These are phyloP conservation scores for Peromyscus aztecus DNA, from an alignment of 2,797 vertebrate species.

Conservation along the genomic window DNA sequence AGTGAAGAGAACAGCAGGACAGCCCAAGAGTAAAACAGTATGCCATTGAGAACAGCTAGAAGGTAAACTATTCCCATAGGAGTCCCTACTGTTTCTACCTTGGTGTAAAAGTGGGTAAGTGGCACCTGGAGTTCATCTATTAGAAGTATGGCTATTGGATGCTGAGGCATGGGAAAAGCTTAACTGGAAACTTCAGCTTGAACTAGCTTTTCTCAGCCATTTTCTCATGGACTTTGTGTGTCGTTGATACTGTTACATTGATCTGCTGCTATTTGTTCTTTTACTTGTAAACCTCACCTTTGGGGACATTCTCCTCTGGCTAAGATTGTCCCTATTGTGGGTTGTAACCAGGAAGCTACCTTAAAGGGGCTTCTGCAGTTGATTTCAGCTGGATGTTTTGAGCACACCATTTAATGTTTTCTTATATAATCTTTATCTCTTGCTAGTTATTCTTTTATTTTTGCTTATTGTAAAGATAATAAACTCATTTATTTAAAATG, in stretches of 20 bases:
- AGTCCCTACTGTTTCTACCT: not conserved
- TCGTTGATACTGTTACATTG: not conserved
- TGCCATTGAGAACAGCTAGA: not conserved
- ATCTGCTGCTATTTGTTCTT: not conserved
- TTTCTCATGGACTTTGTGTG: not conserved
- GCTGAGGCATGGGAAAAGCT: not conserved
- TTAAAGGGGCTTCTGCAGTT: not conserved
- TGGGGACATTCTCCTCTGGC: not conserved
- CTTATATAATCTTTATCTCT: not conserved
- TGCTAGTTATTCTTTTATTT: not conserved
- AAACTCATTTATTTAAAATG: not conserved
- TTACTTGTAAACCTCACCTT: not conserved
- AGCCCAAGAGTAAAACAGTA: not conserved
- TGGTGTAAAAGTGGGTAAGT: not conserved
- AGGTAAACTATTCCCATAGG: not conserved
- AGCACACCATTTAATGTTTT: not conserved
- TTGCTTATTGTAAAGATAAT: not conserved
- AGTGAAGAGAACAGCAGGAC: not conserved
- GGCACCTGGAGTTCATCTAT: not conserved
- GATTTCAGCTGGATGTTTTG: not conserved
- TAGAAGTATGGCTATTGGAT: not conserved
- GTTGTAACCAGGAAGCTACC: not conserved
- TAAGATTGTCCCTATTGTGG: not conserved
- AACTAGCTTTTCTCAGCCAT: not conserved
- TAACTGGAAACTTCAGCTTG: accelerated